A percentile compares a stretch with the other conserved stretches of the same genome.
These are phyloP conservation scores for Agapetus fuscipes DNA, from an alignment of 2,888 invertebrate genomes.

Conservation along the genomic window DNA sequence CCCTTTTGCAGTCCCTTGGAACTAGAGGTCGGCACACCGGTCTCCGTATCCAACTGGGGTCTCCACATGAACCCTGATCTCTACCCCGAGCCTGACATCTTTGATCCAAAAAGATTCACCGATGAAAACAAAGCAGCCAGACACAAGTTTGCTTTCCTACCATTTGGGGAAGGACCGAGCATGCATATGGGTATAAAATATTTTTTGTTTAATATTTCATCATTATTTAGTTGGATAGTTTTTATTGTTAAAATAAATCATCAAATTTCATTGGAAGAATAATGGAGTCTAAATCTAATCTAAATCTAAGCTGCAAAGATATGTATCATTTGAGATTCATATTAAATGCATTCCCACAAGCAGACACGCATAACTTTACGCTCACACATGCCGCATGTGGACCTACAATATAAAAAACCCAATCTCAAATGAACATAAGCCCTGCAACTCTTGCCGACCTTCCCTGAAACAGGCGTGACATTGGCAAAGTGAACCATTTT, in stretches of 20 bases:
- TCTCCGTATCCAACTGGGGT: constrained; percentile 31
- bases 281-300: no score
- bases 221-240: not conserved
- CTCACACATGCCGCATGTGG: no score
- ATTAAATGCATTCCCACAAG: no score
- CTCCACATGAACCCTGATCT: constrained; percentile 38
- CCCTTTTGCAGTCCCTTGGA: constrained; percentile 7
- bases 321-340: no score
- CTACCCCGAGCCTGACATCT: constrained; percentile 40
- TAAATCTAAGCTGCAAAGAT: no score
- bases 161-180: constrained; percentile 34
- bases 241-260: not conserved
- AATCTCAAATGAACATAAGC: no score
- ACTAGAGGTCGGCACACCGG: constrained; percentile 17
- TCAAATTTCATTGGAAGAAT: no score
- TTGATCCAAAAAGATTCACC: constrained; percentile 42
- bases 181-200: constrained; percentile 29
- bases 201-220: not conserved
- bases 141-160: constrained; percentile 27
- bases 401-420: no score
- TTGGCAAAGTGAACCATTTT: no score
- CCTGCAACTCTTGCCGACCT: no score
- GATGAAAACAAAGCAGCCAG: constrained; percentile 27
- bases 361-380: no score
- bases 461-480: no score